phyloP scores from a whole-genome alignment of 2,113 vertebrate genomes.

The Tapirus terrestris region DNA sequence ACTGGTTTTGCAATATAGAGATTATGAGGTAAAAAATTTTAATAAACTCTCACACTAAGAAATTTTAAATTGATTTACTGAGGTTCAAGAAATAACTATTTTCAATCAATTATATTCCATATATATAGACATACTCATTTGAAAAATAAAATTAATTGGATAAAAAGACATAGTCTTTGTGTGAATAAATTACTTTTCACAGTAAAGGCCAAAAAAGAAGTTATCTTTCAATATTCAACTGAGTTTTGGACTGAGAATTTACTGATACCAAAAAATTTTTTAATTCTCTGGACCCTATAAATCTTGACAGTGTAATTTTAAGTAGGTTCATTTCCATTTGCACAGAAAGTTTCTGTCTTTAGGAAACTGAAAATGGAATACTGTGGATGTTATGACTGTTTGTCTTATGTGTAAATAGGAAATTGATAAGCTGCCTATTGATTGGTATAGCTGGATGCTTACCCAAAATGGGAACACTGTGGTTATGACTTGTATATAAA shows the following conservation, averaged over 20 bases:
- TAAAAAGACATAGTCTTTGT: neutral
- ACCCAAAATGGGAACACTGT: slow-evolving; percentile 83
- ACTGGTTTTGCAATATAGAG: neutral
- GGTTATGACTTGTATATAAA: slow-evolving; percentile 85
- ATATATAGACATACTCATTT: neutral
- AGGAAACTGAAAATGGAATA: slow-evolving; percentile 79
- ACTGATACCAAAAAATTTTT: neutral
- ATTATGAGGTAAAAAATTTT: neutral
- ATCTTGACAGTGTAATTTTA: slow-evolving; percentile 80
- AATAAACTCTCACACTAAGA: slow-evolving; percentile 38
- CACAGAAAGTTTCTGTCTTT: slow-evolving; percentile 72
- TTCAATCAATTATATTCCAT: neutral
- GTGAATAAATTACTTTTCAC: neutral
- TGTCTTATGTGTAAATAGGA: slow-evolving; percentile 80
- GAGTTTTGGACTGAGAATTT: slow-evolving; percentile 40
- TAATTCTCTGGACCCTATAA: neutral
- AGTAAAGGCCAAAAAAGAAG: neutral
- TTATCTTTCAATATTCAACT: slow-evolving; percentile 29
- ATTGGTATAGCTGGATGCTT: slow-evolving; percentile 70
- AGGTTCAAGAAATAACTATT: slow-evolving; percentile 4
- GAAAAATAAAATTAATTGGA: neutral
- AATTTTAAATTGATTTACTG: neutral
- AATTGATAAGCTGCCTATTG: slow-evolving; percentile 79
- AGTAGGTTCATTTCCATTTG: slow-evolving; percentile 72
- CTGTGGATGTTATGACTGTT: slow-evolving; percentile 76